phyloP scores from a whole-genome alignment of 2,888 invertebrate genomes.

The Cheilosia grossa region DNA sequence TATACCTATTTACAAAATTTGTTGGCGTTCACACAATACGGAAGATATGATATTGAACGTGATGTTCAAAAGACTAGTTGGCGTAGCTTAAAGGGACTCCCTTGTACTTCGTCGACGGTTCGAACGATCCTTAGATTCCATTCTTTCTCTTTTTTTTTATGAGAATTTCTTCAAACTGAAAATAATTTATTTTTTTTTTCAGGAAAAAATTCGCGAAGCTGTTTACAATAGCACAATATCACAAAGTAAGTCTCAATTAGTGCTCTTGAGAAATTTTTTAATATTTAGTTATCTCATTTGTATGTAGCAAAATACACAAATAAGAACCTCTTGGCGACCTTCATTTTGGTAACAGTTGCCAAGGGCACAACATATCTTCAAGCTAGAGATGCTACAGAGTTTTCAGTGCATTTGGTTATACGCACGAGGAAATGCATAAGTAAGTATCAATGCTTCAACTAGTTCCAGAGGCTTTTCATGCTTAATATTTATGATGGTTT shows the following conservation, averaged over 20 bases:
- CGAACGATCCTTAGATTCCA: too few species aligned
- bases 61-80: too few species aligned
- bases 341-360: conserved; percentile 80
- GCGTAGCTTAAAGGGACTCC: too few species aligned
- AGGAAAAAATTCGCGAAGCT: conserved; percentile 76
- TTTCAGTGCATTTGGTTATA: conserved; percentile 80
- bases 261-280: not conserved
- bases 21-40: too few species aligned
- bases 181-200: conserved; percentile 4
- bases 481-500: too few species aligned
- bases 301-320: conserved; percentile 80
- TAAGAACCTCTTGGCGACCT: conserved; percentile 78
- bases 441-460: conserved; percentile 72
- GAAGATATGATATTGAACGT: too few species aligned
- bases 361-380: conserved; percentile 65
- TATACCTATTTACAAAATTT: too few species aligned
- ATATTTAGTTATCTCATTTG: not conserved
- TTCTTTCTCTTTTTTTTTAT: too few species aligned
- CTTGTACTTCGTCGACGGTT: too few species aligned
- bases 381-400: conserved; percentile 73
- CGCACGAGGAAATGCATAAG: conserved; percentile 80
- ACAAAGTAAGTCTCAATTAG: conserved; percentile 78
- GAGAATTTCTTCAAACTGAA: too few species aligned
- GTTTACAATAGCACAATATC: conserved; percentile 79
- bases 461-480: too few species aligned